These are phyloP conservation scores for Galago senegalensis DNA, from an alignment of 2,797 vertebrate genomes.

Conservation along the genomic window DNA sequence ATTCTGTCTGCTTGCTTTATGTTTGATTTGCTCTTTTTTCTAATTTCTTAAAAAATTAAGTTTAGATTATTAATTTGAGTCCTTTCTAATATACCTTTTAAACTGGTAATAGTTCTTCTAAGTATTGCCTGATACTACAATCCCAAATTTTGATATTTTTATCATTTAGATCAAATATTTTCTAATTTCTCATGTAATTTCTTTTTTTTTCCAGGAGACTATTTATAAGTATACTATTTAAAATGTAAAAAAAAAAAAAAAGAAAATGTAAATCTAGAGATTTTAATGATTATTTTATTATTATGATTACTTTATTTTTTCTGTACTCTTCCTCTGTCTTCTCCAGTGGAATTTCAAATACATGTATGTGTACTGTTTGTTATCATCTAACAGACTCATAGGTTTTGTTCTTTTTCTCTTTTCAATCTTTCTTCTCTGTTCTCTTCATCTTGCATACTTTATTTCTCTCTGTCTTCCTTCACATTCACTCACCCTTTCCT, in stretches of 20 bases:
- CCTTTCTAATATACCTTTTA: constrained; percentile 1
- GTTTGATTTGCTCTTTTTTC: not conserved
- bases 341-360: not conserved
- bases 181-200: not conserved
- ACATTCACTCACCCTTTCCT: not conserved
- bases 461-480: not conserved
- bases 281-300: constrained; percentile 18
- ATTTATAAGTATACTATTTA: not conserved
- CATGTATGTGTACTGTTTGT: not conserved
- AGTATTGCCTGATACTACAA: not conserved
- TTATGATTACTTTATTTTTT: not conserved
- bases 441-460: not conserved
- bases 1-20: not conserved
- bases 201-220: not conserved
- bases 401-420: not conserved
- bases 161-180: not conserved
- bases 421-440: not conserved
- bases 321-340: not conserved
- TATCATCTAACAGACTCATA: not conserved
- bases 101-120: not conserved
- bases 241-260: not conserved
- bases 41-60: constrained; percentile 5
- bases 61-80: not conserved
- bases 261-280: not conserved
- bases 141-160: not conserved